Conservation (phyloP, 2,113 vertebrate species). For the Tragelaphus strepsiceros region DNA sequence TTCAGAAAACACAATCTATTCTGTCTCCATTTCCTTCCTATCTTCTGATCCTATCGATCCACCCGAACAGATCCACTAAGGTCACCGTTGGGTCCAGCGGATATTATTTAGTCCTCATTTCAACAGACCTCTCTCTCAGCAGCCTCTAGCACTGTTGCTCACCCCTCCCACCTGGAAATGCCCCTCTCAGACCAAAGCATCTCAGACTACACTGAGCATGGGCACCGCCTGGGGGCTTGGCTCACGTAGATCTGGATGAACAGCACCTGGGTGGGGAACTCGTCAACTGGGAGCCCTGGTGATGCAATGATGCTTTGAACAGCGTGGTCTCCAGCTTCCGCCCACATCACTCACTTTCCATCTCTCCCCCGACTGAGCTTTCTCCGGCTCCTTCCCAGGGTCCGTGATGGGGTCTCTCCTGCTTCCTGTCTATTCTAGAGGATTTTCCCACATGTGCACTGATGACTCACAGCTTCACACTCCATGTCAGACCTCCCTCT, state of each 20-base stretch:
- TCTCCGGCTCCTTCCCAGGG: background rate
- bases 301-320: background rate
- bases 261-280: background rate
- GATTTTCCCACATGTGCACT: background rate
- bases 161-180: background rate
- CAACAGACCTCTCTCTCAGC: background rate
- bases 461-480: no score
- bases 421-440: background rate
- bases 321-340: background rate
- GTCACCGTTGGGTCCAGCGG: rapidly evolving
- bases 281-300: background rate
- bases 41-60: background rate
- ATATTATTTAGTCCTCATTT: background rate
- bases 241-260: background rate
- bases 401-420: background rate
- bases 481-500: background rate
- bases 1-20: background rate
- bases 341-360: background rate
- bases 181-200: background rate
- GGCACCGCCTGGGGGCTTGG: rapidly evolving
- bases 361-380: background rate
- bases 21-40: background rate
- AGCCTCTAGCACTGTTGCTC: background rate
- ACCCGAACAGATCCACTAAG: background rate
- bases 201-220: background rate